These are phyloP conservation scores for Mormyrops boulengeri DNA, from an alignment of 2,797 vertebrate species.

Conservation along the genomic window DNA sequence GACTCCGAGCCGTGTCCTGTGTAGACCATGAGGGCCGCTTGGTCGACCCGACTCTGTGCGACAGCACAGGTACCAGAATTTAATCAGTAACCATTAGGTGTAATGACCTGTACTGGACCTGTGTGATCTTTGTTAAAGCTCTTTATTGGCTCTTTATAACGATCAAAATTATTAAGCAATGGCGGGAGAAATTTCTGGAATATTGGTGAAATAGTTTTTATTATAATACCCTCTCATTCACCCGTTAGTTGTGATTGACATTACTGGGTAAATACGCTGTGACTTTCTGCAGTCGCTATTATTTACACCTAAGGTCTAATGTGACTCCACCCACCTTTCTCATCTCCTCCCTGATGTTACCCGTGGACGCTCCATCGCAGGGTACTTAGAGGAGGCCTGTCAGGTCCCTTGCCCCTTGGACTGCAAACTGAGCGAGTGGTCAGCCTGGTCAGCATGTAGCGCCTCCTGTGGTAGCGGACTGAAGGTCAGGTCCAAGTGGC, in stretches of 20 bases:
- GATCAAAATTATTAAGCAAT: background rate
- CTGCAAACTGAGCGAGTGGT: slow-evolving; percentile 94
- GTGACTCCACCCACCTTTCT: slow-evolving; percentile 18
- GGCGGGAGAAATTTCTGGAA: background rate
- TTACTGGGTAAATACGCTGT: background rate
- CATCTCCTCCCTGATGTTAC: background rate
- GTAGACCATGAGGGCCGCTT: slow-evolving; percentile 67
- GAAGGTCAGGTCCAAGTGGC: slow-evolving; percentile 84
- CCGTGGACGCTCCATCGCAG: slow-evolving; percentile 50
- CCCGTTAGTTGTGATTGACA: background rate
- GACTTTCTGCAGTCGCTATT: background rate
- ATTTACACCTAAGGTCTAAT: slow-evolving; percentile 22
- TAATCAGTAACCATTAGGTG: background rate
- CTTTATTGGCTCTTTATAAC: background rate
- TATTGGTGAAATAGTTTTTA: slow-evolving; percentile 26
- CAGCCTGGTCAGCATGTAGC: slow-evolving; percentile 86
- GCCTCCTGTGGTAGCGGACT: slow-evolving; percentile 79
- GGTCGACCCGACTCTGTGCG: slow-evolving; percentile 68
- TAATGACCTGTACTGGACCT: background rate
- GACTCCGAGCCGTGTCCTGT: slow-evolving; percentile 74
- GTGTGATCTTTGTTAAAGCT: background rate
- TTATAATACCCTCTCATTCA: background rate
- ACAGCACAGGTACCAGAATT: slow-evolving; percentile 67
- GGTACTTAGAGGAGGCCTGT: slow-evolving; percentile 80
- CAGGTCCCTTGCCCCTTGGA: slow-evolving; percentile 85